phyloP scores from a whole-genome alignment of 2,888 invertebrate genomes.

The Coleophora deauratella region DNA sequence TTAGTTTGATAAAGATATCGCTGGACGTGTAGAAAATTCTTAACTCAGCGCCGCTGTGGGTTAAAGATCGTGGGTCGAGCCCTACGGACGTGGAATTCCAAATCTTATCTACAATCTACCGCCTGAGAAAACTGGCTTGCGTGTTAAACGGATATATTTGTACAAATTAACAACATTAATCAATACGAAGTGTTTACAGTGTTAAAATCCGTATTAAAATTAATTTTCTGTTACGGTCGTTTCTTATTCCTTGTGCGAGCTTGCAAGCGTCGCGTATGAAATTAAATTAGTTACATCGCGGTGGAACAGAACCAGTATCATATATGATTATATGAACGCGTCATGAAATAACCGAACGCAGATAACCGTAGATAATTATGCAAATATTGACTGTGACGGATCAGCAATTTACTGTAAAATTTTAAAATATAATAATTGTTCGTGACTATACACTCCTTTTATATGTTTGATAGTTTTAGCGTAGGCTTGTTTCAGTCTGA shows the following conservation, averaged over 20 bases:
- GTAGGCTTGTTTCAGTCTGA: no score
- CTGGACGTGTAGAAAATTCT: no score
- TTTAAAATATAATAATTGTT: no score
- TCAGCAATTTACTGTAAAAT: conserved; percentile 15
- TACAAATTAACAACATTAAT: conserved; percentile 12
- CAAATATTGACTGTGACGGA: conserved; percentile 39
- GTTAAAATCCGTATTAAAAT: conserved; percentile 37
- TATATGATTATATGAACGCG: conserved; percentile 34
- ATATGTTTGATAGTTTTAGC: no score
- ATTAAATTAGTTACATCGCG: conserved; percentile 37
- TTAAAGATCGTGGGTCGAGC: no score
- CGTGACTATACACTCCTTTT: no score
- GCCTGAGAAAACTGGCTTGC: neutral
- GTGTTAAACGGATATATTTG: conserved; percentile 2
- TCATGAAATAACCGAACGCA: conserved; percentile 45
- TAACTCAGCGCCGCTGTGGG: no score
- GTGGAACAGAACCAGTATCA: conserved; percentile 44
- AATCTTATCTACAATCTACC: no score
- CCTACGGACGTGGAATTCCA: no score
- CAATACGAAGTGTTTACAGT: no score
- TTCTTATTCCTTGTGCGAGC: conserved; percentile 47
- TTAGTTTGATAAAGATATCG: no score
- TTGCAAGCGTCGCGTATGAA: conserved; percentile 44
- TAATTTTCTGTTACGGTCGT: conserved; percentile 50
- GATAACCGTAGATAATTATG: conserved; percentile 22